Evolutionary conservation across 2,888 invertebrate genomes (phyloP).

Genomic region (Saturnia pavonia): DNA sequence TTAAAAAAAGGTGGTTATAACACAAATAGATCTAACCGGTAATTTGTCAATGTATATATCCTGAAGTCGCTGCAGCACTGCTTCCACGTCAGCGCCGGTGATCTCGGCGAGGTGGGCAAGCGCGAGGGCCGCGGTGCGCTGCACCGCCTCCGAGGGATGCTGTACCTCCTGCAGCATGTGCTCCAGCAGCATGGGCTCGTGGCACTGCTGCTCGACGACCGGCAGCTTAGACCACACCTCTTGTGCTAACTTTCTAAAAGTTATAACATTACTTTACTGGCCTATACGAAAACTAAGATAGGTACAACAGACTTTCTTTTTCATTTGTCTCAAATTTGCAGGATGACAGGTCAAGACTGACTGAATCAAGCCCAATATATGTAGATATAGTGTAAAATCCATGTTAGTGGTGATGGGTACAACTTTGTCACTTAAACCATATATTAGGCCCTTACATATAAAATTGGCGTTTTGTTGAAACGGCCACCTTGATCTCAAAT

Average conservation of each 20-base stretch:
- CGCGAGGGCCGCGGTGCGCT: conserved; percentile 91
- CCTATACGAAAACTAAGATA: too few species aligned
- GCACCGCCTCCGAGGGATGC: conserved; percentile 91
- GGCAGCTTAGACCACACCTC: conserved; percentile 65
- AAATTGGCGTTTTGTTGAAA: too few species aligned
- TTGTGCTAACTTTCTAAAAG: conserved; percentile 62
- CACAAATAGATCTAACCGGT: conserved; percentile 66
- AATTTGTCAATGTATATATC: conserved; percentile 89
- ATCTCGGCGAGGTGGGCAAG: conserved; percentile 84
- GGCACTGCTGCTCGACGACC: conserved; percentile 47
- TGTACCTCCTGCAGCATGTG: conserved; percentile 86
- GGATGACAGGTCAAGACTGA: too few species aligned
- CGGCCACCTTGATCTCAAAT: too few species aligned
- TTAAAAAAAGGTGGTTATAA: neutral
- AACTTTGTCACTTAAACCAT: too few species aligned
- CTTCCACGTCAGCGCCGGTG: conserved; percentile 50
- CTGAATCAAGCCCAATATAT: too few species aligned
- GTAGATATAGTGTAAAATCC: too few species aligned
- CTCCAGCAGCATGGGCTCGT: conserved; percentile 70
- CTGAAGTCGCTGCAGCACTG: conserved; percentile 85
- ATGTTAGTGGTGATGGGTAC: too few species aligned
- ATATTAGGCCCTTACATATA: too few species aligned
- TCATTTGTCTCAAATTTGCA: too few species aligned
- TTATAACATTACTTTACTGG: neutral
- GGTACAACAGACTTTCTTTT: neutral